Evolutionary conservation across 2,888 invertebrate genomes (phyloP).

Genomic region (Campopleginae sp.): DNA sequence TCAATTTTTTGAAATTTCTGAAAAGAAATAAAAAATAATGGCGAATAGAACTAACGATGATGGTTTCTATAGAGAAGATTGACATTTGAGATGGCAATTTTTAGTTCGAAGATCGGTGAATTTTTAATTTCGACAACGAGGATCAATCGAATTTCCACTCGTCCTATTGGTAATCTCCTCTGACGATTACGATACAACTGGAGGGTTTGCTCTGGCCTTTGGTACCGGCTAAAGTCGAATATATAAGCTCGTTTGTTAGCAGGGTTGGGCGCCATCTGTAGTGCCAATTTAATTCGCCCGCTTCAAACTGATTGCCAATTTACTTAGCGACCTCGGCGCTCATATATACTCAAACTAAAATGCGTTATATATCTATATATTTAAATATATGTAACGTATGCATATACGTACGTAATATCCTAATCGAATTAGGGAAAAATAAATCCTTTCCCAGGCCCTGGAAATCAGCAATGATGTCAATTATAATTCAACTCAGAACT

Average conservation of each 20-base stretch:
- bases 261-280: constrained; percentile 29
- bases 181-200: constrained; percentile 42
- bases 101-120: not conserved
- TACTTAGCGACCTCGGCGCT: constrained; percentile 43
- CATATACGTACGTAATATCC: not conserved
- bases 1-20: not conserved
- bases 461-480: not conserved
- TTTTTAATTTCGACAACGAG: constrained; percentile 13
- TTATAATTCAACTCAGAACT: not conserved
- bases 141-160: constrained; percentile 53
- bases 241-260: constrained; percentile 27
- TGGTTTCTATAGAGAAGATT: not conserved
- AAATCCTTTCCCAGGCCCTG: not conserved
- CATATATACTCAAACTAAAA: constrained; percentile 27
- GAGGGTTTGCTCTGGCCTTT: constrained; percentile 31
- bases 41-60: not conserved
- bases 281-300: constrained; percentile 40
- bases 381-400: not conserved
- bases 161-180: constrained; percentile 61
- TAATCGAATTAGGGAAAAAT: not conserved
- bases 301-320: constrained; percentile 66
- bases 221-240: constrained; percentile 35
- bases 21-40: not conserved
- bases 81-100: not conserved
- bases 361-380: not conserved